A percentile compares a stretch with the other conserved stretches of the same genome.
phyloP scores from a whole-genome alignment of 2,113 vertebrate genomes.

The Pelmatolapia mariae region DNA sequence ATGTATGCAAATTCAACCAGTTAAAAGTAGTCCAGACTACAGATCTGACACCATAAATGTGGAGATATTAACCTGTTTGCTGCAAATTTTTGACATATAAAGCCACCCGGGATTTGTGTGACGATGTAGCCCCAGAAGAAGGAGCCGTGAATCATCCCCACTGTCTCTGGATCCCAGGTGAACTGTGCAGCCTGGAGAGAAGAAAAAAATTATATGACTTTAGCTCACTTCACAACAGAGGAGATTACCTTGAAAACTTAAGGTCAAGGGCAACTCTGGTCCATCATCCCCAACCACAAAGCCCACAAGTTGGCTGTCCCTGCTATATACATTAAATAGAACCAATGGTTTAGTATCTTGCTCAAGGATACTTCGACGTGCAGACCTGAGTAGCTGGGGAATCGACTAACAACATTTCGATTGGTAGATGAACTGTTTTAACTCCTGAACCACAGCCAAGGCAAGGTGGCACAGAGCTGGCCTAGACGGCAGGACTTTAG shows the following conservation, averaged over 20 bases:
- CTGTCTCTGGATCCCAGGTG: conserved; percentile 89
- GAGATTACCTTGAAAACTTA: not conserved
- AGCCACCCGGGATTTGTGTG: conserved; percentile 90
- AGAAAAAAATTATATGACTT: not conserved
- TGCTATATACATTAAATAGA: not conserved
- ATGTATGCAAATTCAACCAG: not conserved
- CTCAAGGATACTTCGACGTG: not conserved
- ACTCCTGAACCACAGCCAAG: not conserved
- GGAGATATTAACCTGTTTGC: conserved; percentile 80
- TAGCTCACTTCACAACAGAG: not conserved
- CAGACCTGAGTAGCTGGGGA: not conserved
- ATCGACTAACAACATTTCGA: not conserved
- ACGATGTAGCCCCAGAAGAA: conserved; percentile 97
- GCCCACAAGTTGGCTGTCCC: not conserved
- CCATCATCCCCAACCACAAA: not conserved
- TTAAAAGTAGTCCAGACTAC: not conserved
- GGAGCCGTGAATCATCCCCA: conserved; percentile 92
- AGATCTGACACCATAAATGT: not conserved
- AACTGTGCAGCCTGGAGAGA: conserved; percentile 83
- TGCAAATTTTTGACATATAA: conserved; percentile 90
- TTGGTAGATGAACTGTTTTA: not conserved
- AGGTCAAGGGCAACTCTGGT: not conserved
- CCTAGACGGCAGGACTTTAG: not conserved
- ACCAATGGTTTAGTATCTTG: not conserved
- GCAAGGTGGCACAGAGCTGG: not conserved